Base-by-base conservation (phyloP, 2,888 invertebrate genomes). In the Tinea semifulvella region DNA sequence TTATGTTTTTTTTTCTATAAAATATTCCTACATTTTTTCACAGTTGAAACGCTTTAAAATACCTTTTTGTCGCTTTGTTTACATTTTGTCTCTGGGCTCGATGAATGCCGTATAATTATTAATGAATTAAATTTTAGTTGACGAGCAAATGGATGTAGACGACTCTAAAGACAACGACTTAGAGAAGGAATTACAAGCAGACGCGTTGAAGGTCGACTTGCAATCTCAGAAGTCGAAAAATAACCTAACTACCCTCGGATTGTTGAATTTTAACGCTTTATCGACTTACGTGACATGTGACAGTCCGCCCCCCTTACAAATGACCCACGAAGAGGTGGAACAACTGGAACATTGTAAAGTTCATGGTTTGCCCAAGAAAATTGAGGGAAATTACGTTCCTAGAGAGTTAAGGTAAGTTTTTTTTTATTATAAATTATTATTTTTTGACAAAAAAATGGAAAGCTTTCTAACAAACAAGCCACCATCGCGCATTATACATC, bases 221-320 rank as follows among this genome's bases (percentile, higher is more conserved):
- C 26, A 57, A 1, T 47, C 53, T 0, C 74, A 72, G 22, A 75
- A 65, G 47, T 69, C 71, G 0, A 77, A 77, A 46, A 59, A 62
- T 6, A 69, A 68, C 11, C 61, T 80, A 0, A 63, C 63, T 0
- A 70, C 71, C 22, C 55, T 80, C 0, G 80, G 80, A 0, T 56
- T 80, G 0, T 47, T 81, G 17, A 82, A 81, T 57, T 77, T 81
- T 61, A 77, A 81, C 54, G 79, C 82, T 5, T 61, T 86, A 3
- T 85, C 84, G 0, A 84, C 86, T 0, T 89, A 88, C 56, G 87
- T 89, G 36, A 87, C 89, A 22, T 92, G 92, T 54, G 92, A 92
- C 60, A 91, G 91, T 53, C 92, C 92, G 0, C 88, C 91, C 28
- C 92, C 92, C 1, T 81, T 92, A 55, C 88, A 91, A 57, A 88